phyloP scores from a whole-genome alignment of 1,140 invertebrate genomes.

The Micrasema minimum region DNA sequence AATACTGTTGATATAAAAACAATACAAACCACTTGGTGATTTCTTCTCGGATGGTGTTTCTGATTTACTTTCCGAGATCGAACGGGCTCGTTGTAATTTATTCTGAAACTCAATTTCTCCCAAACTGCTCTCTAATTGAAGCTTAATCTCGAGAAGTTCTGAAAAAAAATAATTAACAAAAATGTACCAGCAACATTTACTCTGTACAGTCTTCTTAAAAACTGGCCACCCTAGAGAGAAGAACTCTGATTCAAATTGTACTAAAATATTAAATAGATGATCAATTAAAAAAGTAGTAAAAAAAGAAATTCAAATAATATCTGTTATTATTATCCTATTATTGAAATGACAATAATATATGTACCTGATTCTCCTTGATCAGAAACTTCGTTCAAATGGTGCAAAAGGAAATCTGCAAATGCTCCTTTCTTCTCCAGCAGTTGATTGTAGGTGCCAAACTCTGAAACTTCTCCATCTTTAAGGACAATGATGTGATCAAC shows the following conservation, averaged over 20 bases:
- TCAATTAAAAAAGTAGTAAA: no score
- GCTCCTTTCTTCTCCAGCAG: conserved; percentile 83
- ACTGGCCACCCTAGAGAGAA: not conserved
- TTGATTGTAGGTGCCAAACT: conserved; percentile 86
- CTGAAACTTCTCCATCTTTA: conserved; percentile 84
- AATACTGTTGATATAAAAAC: no score
- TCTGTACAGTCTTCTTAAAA: not conserved
- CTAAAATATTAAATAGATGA: no score
- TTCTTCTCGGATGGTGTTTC: conserved; percentile 68
- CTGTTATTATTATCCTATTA: no score
- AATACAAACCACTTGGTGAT: conserved; percentile 57
- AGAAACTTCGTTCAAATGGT: conserved; percentile 81
- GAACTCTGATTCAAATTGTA: no score
- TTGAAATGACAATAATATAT: no score
- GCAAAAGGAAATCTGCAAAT: conserved; percentile 84
- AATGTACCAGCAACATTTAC: not conserved
- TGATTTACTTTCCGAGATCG: conserved; percentile 71
- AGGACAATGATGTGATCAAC: conserved; percentile 90
- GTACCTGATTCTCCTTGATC: conserved; percentile 63
- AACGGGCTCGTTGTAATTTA: conserved; percentile 71
- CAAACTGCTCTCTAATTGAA: conserved; percentile 75
- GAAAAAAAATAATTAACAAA: conserved; percentile 26
- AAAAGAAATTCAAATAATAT: no score
- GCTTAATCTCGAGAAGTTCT: conserved; percentile 81
- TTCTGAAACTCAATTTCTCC: conserved; percentile 73